Evolutionary conservation across 1,140 invertebrate genomes (phyloP).

Genomic region (Limonius californicus): DNA sequence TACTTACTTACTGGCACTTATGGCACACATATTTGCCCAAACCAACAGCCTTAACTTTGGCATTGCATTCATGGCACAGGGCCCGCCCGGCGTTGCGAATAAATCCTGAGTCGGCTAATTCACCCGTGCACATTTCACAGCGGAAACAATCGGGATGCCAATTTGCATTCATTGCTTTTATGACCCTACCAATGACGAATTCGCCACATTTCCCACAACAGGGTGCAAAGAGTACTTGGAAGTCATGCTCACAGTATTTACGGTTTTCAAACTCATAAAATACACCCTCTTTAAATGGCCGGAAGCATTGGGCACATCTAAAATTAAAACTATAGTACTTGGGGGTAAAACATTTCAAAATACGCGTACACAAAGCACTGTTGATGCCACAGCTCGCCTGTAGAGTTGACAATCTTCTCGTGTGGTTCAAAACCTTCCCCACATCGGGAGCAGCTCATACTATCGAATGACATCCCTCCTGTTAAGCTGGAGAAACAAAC

Average conservation of each 20-base stretch:
- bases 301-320: slow-evolving; percentile 98
- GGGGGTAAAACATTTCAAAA: too few relatives aligned
- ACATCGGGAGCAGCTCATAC: slow-evolving; percentile 92
- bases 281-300: slow-evolving; percentile 94
- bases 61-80: slow-evolving; percentile 96
- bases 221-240: slow-evolving; percentile 96
- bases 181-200: slow-evolving; percentile 96
- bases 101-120: slow-evolving; percentile 95
- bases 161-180: slow-evolving; percentile 98
- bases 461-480: slow-evolving; percentile 75
- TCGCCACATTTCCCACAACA: slow-evolving; percentile 97
- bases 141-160: slow-evolving; percentile 98
- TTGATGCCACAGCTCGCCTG: slow-evolving; percentile 97
- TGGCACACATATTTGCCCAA: slow-evolving; percentile 96
- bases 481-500: slow-evolving; percentile 62
- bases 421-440: slow-evolving; percentile 89
- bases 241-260: slow-evolving; percentile 99
- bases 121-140: slow-evolving; percentile 87
- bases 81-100: slow-evolving; percentile 91
- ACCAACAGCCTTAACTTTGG: slow-evolving; percentile 90
- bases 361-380: slow-evolving; percentile 95
- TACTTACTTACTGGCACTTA: slow-evolving; percentile 96
- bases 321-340: slow-evolving; percentile 19
- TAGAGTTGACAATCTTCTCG: slow-evolving; percentile 98
- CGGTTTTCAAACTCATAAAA: slow-evolving; percentile 99